A percentile compares a stretch with the other conserved stretches of the same genome.
These are phyloP conservation scores for Thecophora atra DNA, from an alignment of 2,888 invertebrate species.

Conservation along the genomic window DNA sequence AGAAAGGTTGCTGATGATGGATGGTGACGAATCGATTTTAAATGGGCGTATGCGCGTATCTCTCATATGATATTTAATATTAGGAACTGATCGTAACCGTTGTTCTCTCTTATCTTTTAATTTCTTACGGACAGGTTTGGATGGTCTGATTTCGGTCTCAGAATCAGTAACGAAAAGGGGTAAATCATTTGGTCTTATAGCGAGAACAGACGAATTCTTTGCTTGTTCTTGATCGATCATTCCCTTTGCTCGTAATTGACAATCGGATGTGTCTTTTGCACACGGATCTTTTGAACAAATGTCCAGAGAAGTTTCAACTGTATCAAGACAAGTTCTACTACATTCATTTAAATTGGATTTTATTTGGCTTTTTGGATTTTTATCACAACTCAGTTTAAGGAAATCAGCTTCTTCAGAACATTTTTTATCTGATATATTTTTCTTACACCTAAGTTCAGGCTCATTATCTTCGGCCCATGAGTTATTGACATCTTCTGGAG, in stretches of 20 bases:
- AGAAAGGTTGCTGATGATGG: slow-evolving; percentile 80
- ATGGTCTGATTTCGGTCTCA: slow-evolving; percentile 63
- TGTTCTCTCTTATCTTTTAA: slow-evolving; percentile 71
- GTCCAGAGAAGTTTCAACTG: slow-evolving; percentile 8
- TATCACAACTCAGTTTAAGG: slow-evolving; percentile 20
- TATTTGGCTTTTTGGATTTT: slow-evolving; percentile 20
- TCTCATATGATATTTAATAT: slow-evolving; percentile 73
- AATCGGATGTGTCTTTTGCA: slow-evolving; percentile 38
- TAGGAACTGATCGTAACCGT: slow-evolving; percentile 80
- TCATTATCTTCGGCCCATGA: slow-evolving; percentile 44
- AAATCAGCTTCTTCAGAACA: slow-evolving; percentile 37
- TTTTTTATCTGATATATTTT: slow-evolving; percentile 42
- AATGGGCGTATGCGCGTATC: slow-evolving; percentile 60
- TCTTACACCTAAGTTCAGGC: slow-evolving; percentile 48
- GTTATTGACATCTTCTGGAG: slow-evolving; percentile 51
- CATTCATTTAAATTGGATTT: not conserved
- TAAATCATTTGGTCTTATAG: slow-evolving; percentile 73
- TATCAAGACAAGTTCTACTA: not conserved
- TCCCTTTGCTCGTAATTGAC: slow-evolving; percentile 43
- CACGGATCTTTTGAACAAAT: slow-evolving; percentile 16
- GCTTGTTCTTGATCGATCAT: slow-evolving; percentile 62
- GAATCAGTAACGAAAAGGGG: slow-evolving; percentile 67
- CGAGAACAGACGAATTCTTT: slow-evolving; percentile 57
- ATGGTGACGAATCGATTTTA: slow-evolving; percentile 65
- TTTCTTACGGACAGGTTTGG: slow-evolving; percentile 69